These are phyloP conservation scores for Drosophila repleta DNA, from an alignment of 1,140 invertebrate genomes.

Conservation along the genomic window DNA sequence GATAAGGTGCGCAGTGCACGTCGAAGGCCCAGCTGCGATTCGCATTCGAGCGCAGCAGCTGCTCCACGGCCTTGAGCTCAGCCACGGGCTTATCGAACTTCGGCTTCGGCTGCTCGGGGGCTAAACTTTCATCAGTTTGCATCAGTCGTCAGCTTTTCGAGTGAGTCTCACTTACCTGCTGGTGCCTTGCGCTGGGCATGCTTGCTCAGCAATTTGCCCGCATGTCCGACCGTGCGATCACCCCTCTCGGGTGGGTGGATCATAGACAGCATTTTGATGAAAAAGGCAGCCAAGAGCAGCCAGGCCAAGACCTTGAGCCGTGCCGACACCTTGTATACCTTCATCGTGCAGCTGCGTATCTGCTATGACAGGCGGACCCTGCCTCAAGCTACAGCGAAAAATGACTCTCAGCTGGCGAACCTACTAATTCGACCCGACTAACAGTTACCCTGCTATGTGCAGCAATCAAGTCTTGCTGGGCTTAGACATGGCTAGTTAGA, in stretches of 20 bases:
- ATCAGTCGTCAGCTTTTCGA: neutral
- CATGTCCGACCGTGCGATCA: no score
- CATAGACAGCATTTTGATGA: conserved; percentile 1
- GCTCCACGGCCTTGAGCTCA: conserved; percentile 16
- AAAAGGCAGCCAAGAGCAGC: conserved; percentile 2
- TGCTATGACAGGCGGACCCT: neutral
- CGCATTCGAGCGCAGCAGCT: conserved; percentile 24
- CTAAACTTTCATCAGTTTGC: neutral
- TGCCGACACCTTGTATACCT: conserved; percentile 11
- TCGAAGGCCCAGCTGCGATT: conserved; percentile 13
- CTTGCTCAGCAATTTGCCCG: neutral
- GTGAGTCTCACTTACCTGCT: neutral
- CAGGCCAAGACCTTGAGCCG: conserved; percentile 26
- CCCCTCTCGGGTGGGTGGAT: neutral
- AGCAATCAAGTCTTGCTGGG: no score
- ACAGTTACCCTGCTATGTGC: no score
- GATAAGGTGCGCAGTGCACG: conserved; percentile 46
- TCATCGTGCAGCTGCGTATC: conserved; percentile 13
- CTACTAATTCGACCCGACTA: no score
- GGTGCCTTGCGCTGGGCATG: neutral
- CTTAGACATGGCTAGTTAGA: no score
- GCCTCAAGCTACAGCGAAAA: no score
- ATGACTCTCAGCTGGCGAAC: no score
- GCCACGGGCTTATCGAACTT: neutral
- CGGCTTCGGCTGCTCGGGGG: neutral